These are phyloP conservation scores for Lepeophtheirus nordmannii DNA, from an alignment of 2,888 invertebrate species.

Conservation along the genomic window DNA sequence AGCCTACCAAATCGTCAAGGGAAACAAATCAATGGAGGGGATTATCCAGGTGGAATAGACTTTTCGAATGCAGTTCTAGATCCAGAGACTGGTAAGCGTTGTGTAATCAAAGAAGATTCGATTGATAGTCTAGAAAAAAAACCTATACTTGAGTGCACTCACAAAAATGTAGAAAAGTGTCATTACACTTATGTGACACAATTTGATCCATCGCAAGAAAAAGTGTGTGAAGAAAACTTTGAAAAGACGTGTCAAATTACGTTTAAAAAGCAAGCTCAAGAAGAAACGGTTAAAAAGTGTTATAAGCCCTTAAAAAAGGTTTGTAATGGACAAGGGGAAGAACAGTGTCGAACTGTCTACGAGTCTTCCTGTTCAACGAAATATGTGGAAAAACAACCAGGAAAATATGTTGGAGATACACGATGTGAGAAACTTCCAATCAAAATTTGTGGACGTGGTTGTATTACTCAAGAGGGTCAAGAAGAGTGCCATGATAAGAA, in stretches of 20 bases:
- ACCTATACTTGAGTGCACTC: slow-evolving; percentile 21
- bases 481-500: slow-evolving; percentile 20
- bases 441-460: slow-evolving; percentile 18
- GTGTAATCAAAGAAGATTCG: slow-evolving; percentile 16
- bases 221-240: slow-evolving; percentile 23
- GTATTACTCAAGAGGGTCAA: slow-evolving; percentile 3
- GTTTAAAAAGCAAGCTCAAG: slow-evolving; percentile 16
- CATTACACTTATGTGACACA: slow-evolving; percentile 24
- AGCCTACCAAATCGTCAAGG: slow-evolving; percentile 1
- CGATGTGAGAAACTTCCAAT: slow-evolving; percentile 20
- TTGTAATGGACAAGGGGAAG: slow-evolving; percentile 20
- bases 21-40: neutral
- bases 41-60: slow-evolving; percentile 10
- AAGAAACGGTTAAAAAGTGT: slow-evolving; percentile 21
- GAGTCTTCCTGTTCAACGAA: slow-evolving; percentile 22
- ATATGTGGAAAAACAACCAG: slow-evolving; percentile 23
- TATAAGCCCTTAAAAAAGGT: slow-evolving; percentile 12
- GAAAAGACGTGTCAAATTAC: slow-evolving; percentile 22
- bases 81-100: slow-evolving; percentile 15
- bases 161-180: slow-evolving; percentile 20
- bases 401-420: slow-evolving; percentile 21
- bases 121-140: slow-evolving; percentile 11
- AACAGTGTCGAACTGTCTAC: slow-evolving; percentile 17
- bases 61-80: slow-evolving; percentile 17
- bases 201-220: slow-evolving; percentile 16